These are phyloP conservation scores for Clytia hemisphaerica DNA, from an alignment of 30 jellyfish, hydroid and myxozoan genomes.

Conservation along the genomic window DNA sequence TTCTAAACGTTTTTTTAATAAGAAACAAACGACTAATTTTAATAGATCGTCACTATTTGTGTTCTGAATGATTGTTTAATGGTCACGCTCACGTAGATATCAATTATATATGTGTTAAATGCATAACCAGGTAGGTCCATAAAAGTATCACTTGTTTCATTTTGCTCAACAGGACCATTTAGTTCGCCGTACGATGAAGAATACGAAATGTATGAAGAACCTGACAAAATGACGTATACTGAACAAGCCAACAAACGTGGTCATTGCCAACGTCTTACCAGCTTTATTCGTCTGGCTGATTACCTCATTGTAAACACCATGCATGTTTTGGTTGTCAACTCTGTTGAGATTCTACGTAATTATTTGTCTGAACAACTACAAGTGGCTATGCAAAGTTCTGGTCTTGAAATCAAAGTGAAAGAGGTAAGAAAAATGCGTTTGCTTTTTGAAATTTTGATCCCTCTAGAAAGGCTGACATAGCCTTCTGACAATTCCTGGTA, in stretches of 20 bases:
- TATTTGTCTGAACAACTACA: slow-evolving; percentile 80
- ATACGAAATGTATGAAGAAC: slow-evolving; percentile 91
- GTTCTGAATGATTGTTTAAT: no score
- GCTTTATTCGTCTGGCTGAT: slow-evolving; percentile 91
- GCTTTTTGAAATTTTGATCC: neutral
- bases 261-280: slow-evolving; percentile 79
- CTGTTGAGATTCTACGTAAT: slow-evolving; percentile 63
- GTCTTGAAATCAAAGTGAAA: neutral
- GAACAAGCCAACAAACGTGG: slow-evolving; percentile 92
- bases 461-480: no score
- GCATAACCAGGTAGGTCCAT: no score
- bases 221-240: slow-evolving; percentile 94
- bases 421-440: neutral
- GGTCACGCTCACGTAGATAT: no score
- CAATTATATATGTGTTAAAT: no score
- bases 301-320: slow-evolving; percentile 84
- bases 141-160: no score
- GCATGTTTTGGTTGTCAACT: slow-evolving; percentile 79
- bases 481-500: no score
- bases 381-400: no score
- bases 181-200: slow-evolving; percentile 55
- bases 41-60: no score
- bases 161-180: no score
- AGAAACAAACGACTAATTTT: no score
- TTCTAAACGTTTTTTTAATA: no score